phyloP scores from a whole-genome alignment of 2,797 vertebrate species.

The Sebastes itinus region DNA sequence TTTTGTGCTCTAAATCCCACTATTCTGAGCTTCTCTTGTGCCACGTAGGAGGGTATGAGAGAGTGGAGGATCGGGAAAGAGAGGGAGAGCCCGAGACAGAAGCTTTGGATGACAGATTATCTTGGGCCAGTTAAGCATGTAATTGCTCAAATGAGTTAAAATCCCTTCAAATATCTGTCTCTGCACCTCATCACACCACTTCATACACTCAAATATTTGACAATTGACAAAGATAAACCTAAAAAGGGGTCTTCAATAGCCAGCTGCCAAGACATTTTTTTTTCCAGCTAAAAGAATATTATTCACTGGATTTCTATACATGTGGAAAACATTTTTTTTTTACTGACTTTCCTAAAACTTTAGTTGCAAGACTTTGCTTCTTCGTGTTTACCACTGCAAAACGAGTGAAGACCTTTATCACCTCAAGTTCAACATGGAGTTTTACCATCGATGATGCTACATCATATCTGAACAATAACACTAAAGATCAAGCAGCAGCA shows the following conservation, averaged over 20 bases:
- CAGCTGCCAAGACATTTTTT: conserved; percentile 88
- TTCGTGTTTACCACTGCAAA: neutral
- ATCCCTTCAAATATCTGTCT: conserved; percentile 99
- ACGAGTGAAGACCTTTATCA: conserved; percentile 3
- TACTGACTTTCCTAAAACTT: conserved; percentile 14
- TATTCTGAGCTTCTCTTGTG: conserved; percentile 96
- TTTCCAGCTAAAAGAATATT: conserved; percentile 82
- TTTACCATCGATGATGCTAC: neutral
- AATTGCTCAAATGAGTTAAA: conserved; percentile 99
- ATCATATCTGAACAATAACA: conserved; percentile 9
- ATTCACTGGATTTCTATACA: conserved; percentile 85
- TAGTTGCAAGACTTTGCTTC: neutral
- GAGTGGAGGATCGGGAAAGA: conserved; percentile 78
- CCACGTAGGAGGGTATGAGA: conserved; percentile 87
- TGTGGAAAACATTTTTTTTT: conserved; percentile 53
- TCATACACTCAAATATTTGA: conserved; percentile 99
- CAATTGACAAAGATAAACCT: conserved; percentile 98
- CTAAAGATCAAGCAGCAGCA: conserved; percentile 44
- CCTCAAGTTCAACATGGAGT: neutral
- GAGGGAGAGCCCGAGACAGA: conserved; percentile 82
- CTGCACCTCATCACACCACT: conserved; percentile 99
- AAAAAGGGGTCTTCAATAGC: conserved; percentile 93
- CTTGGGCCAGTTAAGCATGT: conserved; percentile 99
- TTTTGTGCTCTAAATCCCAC: conserved; percentile 99
- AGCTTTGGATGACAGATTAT: conserved; percentile 99